phyloP scores from a whole-genome alignment of 2,797 vertebrate genomes.

The Spondyliosoma cantharus region DNA sequence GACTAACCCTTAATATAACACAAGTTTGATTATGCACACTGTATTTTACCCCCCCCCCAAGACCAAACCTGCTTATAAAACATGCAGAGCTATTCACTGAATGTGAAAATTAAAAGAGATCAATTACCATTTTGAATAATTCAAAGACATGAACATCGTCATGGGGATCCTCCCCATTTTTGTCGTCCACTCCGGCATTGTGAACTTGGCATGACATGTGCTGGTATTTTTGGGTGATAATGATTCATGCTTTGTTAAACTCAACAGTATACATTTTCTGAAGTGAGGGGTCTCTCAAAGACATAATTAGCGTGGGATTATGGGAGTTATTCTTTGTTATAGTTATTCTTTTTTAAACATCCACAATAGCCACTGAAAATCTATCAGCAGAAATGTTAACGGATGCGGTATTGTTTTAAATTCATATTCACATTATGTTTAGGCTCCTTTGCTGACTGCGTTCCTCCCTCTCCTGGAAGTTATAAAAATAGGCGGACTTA shows the following conservation, averaged over 20 bases:
- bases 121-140: background rate
- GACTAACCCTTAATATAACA: slow-evolving; percentile 5
- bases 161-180: background rate
- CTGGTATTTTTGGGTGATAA: background rate
- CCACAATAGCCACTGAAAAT: too few relatives aligned
- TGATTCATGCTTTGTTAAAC: background rate
- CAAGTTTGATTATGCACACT: slow-evolving; percentile 2
- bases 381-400: too few relatives aligned
- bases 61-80: slow-evolving; percentile 2
- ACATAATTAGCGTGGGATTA: too few relatives aligned
- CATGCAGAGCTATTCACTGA: background rate
- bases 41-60: background rate
- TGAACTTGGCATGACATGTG: background rate
- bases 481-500: too few relatives aligned
- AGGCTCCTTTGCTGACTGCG: too few relatives aligned
- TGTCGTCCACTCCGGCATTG: background rate
- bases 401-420: too few relatives aligned
- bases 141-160: background rate
- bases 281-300: too few relatives aligned
- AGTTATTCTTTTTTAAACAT: too few relatives aligned
- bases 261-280: too few relatives aligned
- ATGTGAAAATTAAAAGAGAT: slow-evolving; percentile 10
- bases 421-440: too few relatives aligned
- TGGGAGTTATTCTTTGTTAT: too few relatives aligned
- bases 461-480: too few relatives aligned